phyloP scores from a whole-genome alignment of 2,888 invertebrate genomes.

The Chamaedrilus cognettii region DNA sequence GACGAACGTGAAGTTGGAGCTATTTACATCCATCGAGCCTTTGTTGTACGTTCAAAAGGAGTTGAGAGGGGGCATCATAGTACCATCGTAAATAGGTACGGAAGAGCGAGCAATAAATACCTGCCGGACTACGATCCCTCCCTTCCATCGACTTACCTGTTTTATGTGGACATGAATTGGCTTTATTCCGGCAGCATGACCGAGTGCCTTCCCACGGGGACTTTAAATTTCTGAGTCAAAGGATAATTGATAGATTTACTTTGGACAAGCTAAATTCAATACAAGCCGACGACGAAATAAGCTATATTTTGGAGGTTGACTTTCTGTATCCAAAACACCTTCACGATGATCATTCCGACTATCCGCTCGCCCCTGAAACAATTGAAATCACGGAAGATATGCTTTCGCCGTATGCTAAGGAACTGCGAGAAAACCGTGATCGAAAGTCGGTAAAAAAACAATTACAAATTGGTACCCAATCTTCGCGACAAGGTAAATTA shows the following conservation, averaged over 20 bases:
- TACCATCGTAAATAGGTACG: not conserved
- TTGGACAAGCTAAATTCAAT: not conserved
- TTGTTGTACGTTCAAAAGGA: slow-evolving; percentile 31
- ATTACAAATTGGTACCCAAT: not conserved
- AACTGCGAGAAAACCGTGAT: not conserved
- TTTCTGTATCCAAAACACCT: slow-evolving; percentile 3
- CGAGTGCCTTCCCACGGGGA: not conserved
- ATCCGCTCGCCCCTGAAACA: slow-evolving; percentile 12
- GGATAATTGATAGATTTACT: too few relatives aligned
- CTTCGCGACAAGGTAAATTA: not conserved
- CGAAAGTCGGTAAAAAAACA: too few relatives aligned
- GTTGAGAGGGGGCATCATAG: slow-evolving; percentile 17
- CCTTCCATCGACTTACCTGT: not conserved
- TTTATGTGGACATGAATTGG: slow-evolving; percentile 8
- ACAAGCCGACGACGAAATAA: not conserved
- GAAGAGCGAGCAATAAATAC: slow-evolving; percentile 6
- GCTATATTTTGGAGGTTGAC: slow-evolving; percentile 10
- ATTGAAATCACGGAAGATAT: not conserved
- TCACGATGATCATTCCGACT: slow-evolving; percentile 10
- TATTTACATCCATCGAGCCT: slow-evolving; percentile 40
- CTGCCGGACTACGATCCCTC: not conserved
- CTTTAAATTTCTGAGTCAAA: slow-evolving; percentile 3
- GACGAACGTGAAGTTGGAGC: slow-evolving; percentile 38
- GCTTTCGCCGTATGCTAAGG: not conserved
- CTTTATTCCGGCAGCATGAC: slow-evolving; percentile 10